Percentiles rank a stretch among this genome's conserved stretches.
phyloP scores from a whole-genome alignment of 2,113 vertebrate species.

The Callorhinus ursinus region DNA sequence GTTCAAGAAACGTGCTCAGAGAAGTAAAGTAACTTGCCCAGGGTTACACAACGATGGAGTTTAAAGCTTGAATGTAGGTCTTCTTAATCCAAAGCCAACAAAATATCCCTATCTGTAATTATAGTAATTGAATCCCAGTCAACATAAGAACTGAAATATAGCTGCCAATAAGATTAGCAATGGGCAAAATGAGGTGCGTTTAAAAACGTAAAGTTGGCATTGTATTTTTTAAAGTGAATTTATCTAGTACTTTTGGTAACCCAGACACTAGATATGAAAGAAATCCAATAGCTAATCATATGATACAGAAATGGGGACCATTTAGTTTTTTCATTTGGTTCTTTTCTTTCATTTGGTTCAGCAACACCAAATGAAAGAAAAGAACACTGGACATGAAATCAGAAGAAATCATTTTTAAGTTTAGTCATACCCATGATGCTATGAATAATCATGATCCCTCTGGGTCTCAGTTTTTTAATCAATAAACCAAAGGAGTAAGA shows the following conservation, averaged over 20 bases:
- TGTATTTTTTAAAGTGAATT: constrained; percentile 1
- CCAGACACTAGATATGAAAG: constrained; percentile 10
- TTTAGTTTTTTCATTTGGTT: too few species aligned
- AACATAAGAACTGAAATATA: constrained; percentile 32
- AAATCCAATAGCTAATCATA: neutral
- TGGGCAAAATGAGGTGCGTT: neutral
- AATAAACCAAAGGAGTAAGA: constrained; percentile 35
- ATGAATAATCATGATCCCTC: neutral
- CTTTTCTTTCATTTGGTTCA: too few species aligned
- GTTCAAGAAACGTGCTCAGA: constrained; percentile 40
- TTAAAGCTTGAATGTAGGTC: neutral
- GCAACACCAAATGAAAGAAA: neutral
- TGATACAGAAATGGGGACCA: constrained; percentile 14
- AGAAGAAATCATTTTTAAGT: constrained; percentile 18
- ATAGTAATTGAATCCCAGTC: constrained; percentile 1
- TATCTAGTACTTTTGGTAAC: neutral
- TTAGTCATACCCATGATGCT: constrained; percentile 3
- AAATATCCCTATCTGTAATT: constrained; percentile 19
- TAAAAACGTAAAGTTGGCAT: constrained; percentile 33
- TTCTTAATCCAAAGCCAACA: constrained; percentile 1
- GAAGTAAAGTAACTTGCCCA: constrained; percentile 2
- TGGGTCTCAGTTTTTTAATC: constrained; percentile 31
- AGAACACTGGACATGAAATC: neutral
- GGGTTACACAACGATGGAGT: neutral
- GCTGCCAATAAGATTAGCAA: neutral